Evolutionary conservation across 1,140 invertebrate species (phyloP).

Genomic region (Popillia japonica): DNA sequence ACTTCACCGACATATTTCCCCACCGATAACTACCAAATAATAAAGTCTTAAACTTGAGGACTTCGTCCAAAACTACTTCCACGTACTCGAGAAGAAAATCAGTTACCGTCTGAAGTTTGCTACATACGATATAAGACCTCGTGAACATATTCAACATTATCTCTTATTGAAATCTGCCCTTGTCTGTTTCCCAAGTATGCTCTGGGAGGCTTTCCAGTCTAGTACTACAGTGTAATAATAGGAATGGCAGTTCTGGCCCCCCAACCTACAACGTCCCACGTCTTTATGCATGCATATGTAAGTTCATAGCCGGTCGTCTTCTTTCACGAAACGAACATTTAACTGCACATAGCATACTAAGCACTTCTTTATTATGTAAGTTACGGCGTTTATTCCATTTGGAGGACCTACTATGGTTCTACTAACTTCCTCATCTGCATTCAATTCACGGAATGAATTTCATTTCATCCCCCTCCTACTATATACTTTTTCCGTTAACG

Average conservation of each 20-base stretch:
- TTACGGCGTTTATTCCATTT: slow-evolving; percentile 5
- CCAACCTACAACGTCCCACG: background rate
- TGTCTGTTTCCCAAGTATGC: background rate
- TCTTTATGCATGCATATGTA: background rate
- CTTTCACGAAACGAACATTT: background rate
- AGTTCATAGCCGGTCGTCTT: background rate
- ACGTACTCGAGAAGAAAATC: too few species aligned
- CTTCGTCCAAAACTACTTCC: too few species aligned
- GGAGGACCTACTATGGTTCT: background rate
- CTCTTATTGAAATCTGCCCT: background rate
- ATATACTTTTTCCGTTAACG: background rate
- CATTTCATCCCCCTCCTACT: background rate
- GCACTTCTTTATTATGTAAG: slow-evolving; percentile 15
- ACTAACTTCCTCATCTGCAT: background rate
- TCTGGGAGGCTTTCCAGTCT: background rate
- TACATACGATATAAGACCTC: background rate
- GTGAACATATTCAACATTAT: background rate
- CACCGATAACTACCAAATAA: too few species aligned
- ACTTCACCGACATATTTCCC: too few species aligned
- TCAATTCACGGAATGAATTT: background rate
- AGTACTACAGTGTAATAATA: too few species aligned
- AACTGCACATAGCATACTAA: slow-evolving; percentile 4
- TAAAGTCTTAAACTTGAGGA: too few species aligned
- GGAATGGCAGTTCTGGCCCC: background rate
- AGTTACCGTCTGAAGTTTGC: too few species aligned